Evolutionary conservation across 2,113 vertebrate genomes (phyloP).

Genomic region (Tor tambroides): DNA sequence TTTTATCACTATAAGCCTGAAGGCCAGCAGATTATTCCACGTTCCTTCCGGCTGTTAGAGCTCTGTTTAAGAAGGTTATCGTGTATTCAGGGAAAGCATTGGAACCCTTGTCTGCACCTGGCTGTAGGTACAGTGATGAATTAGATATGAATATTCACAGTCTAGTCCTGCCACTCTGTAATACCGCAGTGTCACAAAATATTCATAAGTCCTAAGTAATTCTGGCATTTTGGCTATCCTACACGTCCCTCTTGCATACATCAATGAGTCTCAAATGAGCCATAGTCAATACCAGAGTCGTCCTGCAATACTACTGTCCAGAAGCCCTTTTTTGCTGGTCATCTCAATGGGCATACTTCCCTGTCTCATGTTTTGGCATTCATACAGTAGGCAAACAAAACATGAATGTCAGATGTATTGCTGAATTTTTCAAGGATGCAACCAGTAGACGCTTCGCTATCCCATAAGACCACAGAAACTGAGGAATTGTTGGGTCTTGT

Average conservation of each 20-base stretch:
- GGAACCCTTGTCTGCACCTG: conserved; percentile 19
- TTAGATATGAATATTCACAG: conserved; percentile 56
- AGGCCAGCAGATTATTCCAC: conserved; percentile 14
- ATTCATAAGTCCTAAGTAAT: conserved; percentile 52
- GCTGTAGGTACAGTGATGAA: conserved; percentile 49
- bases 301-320: neutral
- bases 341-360: too few species aligned
- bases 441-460: too few species aligned
- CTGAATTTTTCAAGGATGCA: too few species aligned
- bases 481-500: too few species aligned
- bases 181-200: conserved; percentile 51
- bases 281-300: conserved; percentile 8
- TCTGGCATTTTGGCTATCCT: neutral
- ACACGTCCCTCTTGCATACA: conserved; percentile 3
- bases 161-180: conserved; percentile 43
- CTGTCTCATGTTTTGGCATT: too few species aligned
- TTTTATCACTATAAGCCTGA: conserved; percentile 25
- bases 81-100: conserved; percentile 44
- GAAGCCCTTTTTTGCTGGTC: neutral
- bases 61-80: conserved; percentile 32
- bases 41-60: neutral
- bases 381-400: too few species aligned
- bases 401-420: too few species aligned
- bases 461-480: too few species aligned
- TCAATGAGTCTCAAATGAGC: conserved; percentile 36